Percentiles rank a stretch among this genome's conserved stretches.
These are phyloP conservation scores for Cettia cetti DNA, from an alignment of 2,113 vertebrate species.

Conservation along the genomic window DNA sequence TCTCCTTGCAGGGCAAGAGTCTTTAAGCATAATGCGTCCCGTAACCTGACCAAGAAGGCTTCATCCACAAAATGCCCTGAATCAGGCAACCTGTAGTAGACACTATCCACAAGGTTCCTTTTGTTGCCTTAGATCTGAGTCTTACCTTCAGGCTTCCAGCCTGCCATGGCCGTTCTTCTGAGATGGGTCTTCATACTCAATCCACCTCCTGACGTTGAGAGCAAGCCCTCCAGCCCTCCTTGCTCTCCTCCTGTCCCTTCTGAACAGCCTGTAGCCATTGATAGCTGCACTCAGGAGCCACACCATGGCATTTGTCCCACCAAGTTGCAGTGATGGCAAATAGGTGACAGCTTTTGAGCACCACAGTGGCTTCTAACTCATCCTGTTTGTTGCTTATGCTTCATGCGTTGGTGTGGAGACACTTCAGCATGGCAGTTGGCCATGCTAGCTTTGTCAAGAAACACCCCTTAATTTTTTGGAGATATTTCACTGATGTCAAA, in stretches of 20 bases:
- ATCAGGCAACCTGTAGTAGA: neutral
- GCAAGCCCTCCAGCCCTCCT: neutral
- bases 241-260: neutral
- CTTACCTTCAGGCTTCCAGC: neutral
- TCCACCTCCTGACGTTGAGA: neutral
- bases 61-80: neutral
- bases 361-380: neutral
- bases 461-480: neutral
- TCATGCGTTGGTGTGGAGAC: neutral
- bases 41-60: neutral
- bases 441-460: neutral
- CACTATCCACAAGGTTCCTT: neutral
- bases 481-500: neutral
- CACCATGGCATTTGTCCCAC: accelerated
- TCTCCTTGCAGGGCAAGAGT: neutral
- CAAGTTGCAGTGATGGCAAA: neutral
- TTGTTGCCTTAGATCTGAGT: neutral
- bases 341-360: neutral
- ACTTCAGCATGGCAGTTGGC: neutral
- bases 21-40: neutral
- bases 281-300: neutral
- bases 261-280: neutral
- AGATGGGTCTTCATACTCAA: neutral
- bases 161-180: neutral
- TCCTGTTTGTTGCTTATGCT: neutral